phyloP scores from a whole-genome alignment of 2,888 invertebrate species.

The Creontiades dilutus region DNA sequence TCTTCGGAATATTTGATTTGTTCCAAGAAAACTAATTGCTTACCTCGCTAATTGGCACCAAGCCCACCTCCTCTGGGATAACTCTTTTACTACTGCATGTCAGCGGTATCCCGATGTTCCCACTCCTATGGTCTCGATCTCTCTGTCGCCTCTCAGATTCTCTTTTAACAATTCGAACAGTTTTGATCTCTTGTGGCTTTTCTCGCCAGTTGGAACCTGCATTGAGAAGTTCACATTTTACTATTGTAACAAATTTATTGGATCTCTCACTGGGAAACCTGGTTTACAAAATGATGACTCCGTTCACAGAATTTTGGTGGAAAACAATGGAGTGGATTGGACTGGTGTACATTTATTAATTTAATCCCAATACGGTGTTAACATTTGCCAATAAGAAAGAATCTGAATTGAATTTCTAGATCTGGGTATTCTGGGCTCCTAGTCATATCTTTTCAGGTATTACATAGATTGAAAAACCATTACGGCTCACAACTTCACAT shows the following conservation, averaged over 20 bases:
- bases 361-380: too few relatives aligned
- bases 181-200: constrained; percentile 91
- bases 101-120: constrained; percentile 77
- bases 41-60: constrained; percentile 73
- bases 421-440: too few relatives aligned
- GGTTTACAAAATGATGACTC: background rate
- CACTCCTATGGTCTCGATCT: constrained; percentile 85
- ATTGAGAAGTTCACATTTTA: background rate
- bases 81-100: constrained; percentile 76
- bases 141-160: constrained; percentile 92
- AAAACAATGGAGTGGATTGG: too few relatives aligned
- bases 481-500: too few relatives aligned
- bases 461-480: too few relatives aligned
- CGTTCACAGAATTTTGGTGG: too few relatives aligned
- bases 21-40: constrained; percentile 5
- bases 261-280: too few relatives aligned
- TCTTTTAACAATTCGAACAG: constrained; percentile 94
- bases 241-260: background rate
- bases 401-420: too few relatives aligned
- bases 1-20: background rate
- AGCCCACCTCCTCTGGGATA: constrained; percentile 78
- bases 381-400: too few relatives aligned
- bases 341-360: too few relatives aligned
- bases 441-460: too few relatives aligned
- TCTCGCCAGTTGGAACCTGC: constrained; percentile 80